These are phyloP conservation scores for Syrista parreyssii DNA, from an alignment of 2,888 invertebrate species.

Conservation along the genomic window DNA sequence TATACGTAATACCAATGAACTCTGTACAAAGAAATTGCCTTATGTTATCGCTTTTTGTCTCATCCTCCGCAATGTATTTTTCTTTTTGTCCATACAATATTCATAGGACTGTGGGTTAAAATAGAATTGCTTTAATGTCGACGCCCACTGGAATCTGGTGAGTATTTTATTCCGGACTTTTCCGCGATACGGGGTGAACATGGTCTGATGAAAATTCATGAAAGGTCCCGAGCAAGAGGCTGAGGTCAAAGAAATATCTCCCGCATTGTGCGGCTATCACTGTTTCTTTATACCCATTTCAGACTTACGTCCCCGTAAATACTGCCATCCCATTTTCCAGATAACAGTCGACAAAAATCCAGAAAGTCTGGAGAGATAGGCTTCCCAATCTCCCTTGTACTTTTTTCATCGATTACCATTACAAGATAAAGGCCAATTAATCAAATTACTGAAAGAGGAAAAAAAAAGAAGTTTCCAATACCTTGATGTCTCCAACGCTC, in stretches of 20 bases:
- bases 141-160: constrained; percentile 1
- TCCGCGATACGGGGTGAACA: neutral
- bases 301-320: neutral
- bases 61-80: neutral
- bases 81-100: neutral
- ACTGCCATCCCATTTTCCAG: neutral
- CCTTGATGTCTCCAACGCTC: constrained; percentile 71
- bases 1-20: neutral
- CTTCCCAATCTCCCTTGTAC: neutral
- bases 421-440: neutral
- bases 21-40: neutral
- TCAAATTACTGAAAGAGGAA: neutral
- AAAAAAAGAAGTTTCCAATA: constrained; percentile 42
- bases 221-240: neutral
- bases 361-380: neutral
- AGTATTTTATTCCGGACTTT: neutral
- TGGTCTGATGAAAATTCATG: neutral
- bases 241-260: neutral
- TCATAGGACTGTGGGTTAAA: neutral
- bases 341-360: neutral
- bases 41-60: neutral
- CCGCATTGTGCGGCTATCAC: neutral
- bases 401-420: neutral
- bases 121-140: neutral
- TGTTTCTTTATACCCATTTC: neutral